phyloP scores from a whole-genome alignment of 2,888 invertebrate species.

The Drosophila borealis region DNA sequence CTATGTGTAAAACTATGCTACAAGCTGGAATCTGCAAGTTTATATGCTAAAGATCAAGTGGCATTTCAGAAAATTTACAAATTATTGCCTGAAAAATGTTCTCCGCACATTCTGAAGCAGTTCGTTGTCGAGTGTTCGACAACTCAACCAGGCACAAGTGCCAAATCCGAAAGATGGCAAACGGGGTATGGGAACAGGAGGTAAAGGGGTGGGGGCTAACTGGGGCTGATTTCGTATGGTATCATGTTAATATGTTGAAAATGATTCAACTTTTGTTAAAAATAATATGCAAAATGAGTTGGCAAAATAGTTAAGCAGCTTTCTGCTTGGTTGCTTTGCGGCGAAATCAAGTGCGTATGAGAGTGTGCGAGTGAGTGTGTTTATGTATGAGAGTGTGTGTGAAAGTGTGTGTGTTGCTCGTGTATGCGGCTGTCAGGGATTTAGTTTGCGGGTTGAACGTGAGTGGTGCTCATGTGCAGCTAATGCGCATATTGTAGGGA shows the following conservation, averaged over 20 bases:
- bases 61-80: constrained; percentile 57
- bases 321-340: constrained; percentile 60
- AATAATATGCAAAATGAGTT: constrained; percentile 69
- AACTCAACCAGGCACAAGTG: constrained; percentile 63
- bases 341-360: constrained; percentile 45
- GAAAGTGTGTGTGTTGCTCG: constrained; percentile 8
- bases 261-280: constrained; percentile 67
- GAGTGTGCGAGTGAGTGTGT: constrained; percentile 3
- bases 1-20: constrained; percentile 50
- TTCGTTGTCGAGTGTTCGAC: constrained; percentile 44
- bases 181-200: neutral
- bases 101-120: constrained; percentile 35
- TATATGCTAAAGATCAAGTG: constrained; percentile 64
- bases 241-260: constrained; percentile 61
- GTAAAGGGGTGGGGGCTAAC: neutral
- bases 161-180: constrained; percentile 27
- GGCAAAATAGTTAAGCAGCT: constrained; percentile 74
- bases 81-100: constrained; percentile 59
- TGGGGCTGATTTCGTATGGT: constrained; percentile 26
- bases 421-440: constrained; percentile 24
- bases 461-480: constrained; percentile 38
- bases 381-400: neutral
- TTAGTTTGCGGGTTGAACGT: constrained; percentile 31
- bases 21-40: constrained; percentile 57
- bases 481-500: constrained; percentile 32